Percentiles rank a stretch among this genome's conserved stretches.
Conservation (phyloP, 2,888 invertebrate genomes). For the Pristionchus entomophagus region DNA sequence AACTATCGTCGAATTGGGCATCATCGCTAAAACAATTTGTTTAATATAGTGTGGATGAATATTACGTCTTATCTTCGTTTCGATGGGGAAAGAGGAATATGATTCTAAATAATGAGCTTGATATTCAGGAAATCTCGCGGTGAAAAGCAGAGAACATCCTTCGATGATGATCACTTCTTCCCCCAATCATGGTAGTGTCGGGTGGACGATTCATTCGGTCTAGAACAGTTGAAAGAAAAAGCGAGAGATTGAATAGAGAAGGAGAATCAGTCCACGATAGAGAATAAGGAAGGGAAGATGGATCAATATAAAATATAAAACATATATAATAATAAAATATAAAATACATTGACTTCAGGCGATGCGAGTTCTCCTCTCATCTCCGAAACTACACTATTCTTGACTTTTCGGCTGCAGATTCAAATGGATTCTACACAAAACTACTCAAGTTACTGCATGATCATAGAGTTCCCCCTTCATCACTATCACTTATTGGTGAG, state of each 20-base stretch:
- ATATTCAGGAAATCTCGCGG: constrained; percentile 18
- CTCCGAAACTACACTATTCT: constrained; percentile 48
- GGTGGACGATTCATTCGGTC: no score
- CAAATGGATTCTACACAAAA: neutral
- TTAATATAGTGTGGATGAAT: no score
- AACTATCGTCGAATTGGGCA: no score
- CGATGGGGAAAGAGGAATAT: no score
- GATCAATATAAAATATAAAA: no score
- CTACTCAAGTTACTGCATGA: constrained; percentile 11
- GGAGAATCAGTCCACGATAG: no score
- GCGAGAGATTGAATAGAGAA: no score
- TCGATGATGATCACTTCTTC: constrained; percentile 52
- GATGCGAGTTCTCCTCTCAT: constrained; percentile 49
- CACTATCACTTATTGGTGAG: neutral
- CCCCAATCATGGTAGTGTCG: constrained; percentile 54
- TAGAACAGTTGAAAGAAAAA: no score
- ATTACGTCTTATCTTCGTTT: neutral
- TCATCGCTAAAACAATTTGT: no score
- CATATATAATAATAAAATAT: no score
- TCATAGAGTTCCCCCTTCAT: constrained; percentile 14
- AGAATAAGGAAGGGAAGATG: no score
- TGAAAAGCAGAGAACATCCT: constrained; percentile 13
- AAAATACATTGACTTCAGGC: constrained; percentile 48
- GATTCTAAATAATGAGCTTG: neutral
- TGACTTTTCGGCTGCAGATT: constrained; percentile 20